Base-by-base conservation (phyloP, 2,797 vertebrate species). In the Xyrichtys novacula region DNA sequence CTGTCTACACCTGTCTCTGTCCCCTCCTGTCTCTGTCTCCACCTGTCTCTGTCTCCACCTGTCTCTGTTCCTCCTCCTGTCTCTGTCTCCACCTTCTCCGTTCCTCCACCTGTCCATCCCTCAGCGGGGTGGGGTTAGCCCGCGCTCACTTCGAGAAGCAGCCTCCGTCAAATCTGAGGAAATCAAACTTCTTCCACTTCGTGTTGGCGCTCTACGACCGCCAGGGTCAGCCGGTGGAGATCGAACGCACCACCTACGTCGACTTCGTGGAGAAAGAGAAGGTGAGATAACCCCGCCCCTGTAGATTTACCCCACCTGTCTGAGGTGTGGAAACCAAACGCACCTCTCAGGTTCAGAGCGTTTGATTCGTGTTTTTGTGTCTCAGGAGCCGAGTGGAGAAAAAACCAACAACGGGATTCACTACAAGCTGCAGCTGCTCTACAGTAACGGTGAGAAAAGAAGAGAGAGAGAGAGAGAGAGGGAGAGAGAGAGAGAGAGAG, bases 371-470 rank as follows among this genome's bases (percentile, higher is more conserved):
- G 1, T 25, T 22, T 65, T 0, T 74, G 57, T 70, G 32, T 77
- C 23, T 47, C 65, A 99, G 97, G 97, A 99, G 88, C 96, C 97
- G 80, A 96, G 95, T 66, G 96, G 95, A 90, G 97, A 99, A 93
- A 98, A 98, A 91, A 99, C 97, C 89, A 99, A 98, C 95, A 99
- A 99, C 85, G 97, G 97, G 59, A 99, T 98, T 84, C 97, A 99
- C 82, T 99, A 99, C 76, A 98, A 96, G 86, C 96, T 98, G 57
- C 97, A 98, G 94, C 91, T 99, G 85, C 91, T 98, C 71, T 98
- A 97, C 93, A 98, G 96, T 78, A 99, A 97, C 44, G 97, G 97
- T 98, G 64, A 31, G 66, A n/a, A n/a, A n/a, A n/a, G n/a, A n/a
- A n/a, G n/a, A n/a, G n/a, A n/a, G n/a, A n/a, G n/a, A n/a, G n/a